Percentiles rank a stretch among this genome's conserved stretches.
phyloP scores from a whole-genome alignment of 1,140 invertebrate genomes.

The Frieseomelitta varia region DNA sequence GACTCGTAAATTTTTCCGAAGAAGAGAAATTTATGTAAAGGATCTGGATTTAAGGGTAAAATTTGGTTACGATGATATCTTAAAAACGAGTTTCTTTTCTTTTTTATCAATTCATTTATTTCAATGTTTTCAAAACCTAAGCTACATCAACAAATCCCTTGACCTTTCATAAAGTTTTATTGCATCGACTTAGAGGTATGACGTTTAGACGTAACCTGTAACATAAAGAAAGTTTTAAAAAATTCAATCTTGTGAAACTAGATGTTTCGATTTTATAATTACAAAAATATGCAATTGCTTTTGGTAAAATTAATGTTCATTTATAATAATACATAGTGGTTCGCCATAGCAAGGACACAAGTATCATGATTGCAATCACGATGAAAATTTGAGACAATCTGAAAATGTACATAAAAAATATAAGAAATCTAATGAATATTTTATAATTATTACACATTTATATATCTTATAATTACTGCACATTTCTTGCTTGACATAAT shows the following conservation, averaged over 20 bases:
- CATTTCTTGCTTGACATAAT: too few relatives aligned
- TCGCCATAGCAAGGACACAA: too few relatives aligned
- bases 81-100: background rate
- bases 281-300: background rate
- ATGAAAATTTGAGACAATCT: too few relatives aligned
- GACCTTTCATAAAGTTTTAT: background rate
- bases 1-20: background rate
- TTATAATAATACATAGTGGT: background rate
- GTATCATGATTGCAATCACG: too few relatives aligned
- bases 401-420: too few relatives aligned
- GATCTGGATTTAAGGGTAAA: background rate
- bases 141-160: background rate
- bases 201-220: background rate
- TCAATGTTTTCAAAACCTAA: background rate
- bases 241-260: background rate
- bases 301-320: background rate
- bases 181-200: background rate
- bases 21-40: background rate
- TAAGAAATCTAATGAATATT: too few relatives aligned
- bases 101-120: slow-evolving; percentile 9
- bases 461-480: too few relatives aligned
- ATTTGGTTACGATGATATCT: background rate
- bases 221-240: background rate
- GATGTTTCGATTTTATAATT: background rate
- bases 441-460: too few relatives aligned